Evolutionary conservation across 2,113 vertebrate species (phyloP), one percentile per base, ranked within the genome.

Genomic region (Puma concolor): DNA sequence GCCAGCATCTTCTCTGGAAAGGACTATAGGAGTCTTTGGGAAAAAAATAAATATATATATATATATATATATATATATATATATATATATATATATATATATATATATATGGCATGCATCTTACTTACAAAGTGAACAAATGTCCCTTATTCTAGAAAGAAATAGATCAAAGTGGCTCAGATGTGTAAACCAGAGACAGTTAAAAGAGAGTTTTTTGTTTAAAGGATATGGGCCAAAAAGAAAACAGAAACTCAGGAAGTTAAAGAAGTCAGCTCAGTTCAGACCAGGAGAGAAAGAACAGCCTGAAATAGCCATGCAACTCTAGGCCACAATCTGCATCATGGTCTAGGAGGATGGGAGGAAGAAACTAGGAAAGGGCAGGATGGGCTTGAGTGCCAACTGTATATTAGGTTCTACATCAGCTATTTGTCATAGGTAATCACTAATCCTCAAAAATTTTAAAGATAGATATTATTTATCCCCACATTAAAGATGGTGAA

Each of bases 101-200:
- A 44, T 44, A 44, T 44, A 44, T 44, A 44, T 31, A 81, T 54
- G 16, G 50, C 48, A 80, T 38, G 64, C 14, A 66, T 82, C 93
- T 96, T 25, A 90, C 57, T 92, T 57, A 95, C 50, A 89, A 95
- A 93, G 48, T 74, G 90, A 95, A 95, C n/a, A 96, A 98, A 90
- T 17, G 95, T 36, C 25, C 77, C 84, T 97, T 97, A 97, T 74
- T 90, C 90, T 81, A 80, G 87, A 97, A 97, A 91, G 79, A 97
- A 87, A 48, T 82, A 98, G 54, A 91, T 84, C 64, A 95, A 98
- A 94, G 88, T 93, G 79, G 74, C 48, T 95, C 87, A 93, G 67
- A 64, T 94, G 15, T 97, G 36, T 89, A 95, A 95, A 96, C 48
- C 41, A 97, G 63, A 95, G 48, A 72, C 27, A 89, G 88, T 85